These are phyloP conservation scores for Aporophyla lueneburgensis DNA, from an alignment of 2,888 invertebrate species.

Conservation along the genomic window DNA sequence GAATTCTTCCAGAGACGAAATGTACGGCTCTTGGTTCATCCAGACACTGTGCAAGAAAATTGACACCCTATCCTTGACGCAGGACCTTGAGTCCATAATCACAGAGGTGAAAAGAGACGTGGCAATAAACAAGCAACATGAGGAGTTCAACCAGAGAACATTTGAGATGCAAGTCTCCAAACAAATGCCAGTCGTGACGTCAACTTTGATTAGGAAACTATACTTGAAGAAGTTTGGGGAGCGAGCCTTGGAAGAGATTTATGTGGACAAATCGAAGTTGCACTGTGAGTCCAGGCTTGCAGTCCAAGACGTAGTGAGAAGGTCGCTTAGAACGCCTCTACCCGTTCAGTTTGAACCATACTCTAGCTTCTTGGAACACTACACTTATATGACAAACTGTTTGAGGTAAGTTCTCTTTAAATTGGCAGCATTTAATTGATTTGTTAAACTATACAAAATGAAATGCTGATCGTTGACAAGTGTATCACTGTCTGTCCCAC, in stretches of 20 bases:
- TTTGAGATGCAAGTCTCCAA: conserved; percentile 74
- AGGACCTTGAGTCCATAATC: conserved; percentile 81
- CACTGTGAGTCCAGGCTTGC: conserved; percentile 54
- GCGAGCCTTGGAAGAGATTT: not conserved
- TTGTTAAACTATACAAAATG: not conserved
- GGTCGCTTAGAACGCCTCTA: conserved; percentile 64
- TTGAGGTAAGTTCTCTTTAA: conserved; percentile 69
- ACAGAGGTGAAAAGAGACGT: conserved; percentile 81
- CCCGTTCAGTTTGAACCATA: conserved; percentile 70
- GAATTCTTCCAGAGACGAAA: conserved; percentile 71
- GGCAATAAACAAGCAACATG: conserved; percentile 76
- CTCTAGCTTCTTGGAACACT: conserved; percentile 75
- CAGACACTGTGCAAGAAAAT: conserved; percentile 82
- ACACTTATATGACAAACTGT: conserved; percentile 76
- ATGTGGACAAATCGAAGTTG: conserved; percentile 14
- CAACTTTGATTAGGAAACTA: conserved; percentile 80
- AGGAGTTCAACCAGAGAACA: conserved; percentile 71
- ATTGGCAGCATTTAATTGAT: not conserved
- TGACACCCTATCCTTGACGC: conserved; percentile 67
- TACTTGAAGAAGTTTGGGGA: conserved; percentile 74
- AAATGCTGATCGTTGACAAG: no score
- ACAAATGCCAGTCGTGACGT: conserved; percentile 77
- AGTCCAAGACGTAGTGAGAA: conserved; percentile 60
- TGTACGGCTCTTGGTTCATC: conserved; percentile 83
- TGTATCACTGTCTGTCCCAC: no score